Evolutionary conservation across 1,140 invertebrate species (phyloP).

Genomic region (Bombus balteatus): DNA sequence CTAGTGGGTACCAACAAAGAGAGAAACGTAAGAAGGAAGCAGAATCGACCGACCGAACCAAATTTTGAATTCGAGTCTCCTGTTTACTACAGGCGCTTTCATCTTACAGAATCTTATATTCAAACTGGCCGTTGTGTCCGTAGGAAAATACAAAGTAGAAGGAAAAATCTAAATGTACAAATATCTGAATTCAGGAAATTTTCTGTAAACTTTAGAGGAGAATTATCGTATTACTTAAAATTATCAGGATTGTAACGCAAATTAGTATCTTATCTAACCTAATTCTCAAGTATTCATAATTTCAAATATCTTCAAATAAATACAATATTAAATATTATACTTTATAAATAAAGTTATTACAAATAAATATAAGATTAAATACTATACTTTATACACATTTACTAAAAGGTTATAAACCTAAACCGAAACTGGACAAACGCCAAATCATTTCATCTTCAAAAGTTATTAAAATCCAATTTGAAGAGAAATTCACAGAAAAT

Average conservation of each 20-base stretch:
- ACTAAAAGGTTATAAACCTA: not conserved
- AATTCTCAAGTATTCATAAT: not conserved
- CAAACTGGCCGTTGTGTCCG: not conserved
- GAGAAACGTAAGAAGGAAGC: not conserved
- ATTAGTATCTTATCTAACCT: not conserved
- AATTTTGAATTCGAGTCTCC: slow-evolving; percentile 19
- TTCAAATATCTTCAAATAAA: not conserved
- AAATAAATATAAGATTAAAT: no score
- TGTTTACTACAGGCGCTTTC: not conserved
- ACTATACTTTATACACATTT: not conserved
- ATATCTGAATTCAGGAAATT: not conserved
- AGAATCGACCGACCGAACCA: not conserved
- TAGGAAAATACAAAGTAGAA: not conserved
- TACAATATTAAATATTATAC: not conserved
- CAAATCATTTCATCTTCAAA: not conserved
- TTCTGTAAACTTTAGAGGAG: not conserved
- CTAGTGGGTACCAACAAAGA: not conserved
- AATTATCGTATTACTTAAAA: not conserved
- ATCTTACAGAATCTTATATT: not conserved
- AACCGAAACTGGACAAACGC: no score
- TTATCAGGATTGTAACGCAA: not conserved
- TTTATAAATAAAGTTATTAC: no score
- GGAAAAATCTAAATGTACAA: not conserved
- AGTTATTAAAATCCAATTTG: not conserved
- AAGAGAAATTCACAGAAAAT: not conserved